Conservation (phyloP, 1,140 invertebrate species). For the Drosophila sulfurigaster region DNA sequence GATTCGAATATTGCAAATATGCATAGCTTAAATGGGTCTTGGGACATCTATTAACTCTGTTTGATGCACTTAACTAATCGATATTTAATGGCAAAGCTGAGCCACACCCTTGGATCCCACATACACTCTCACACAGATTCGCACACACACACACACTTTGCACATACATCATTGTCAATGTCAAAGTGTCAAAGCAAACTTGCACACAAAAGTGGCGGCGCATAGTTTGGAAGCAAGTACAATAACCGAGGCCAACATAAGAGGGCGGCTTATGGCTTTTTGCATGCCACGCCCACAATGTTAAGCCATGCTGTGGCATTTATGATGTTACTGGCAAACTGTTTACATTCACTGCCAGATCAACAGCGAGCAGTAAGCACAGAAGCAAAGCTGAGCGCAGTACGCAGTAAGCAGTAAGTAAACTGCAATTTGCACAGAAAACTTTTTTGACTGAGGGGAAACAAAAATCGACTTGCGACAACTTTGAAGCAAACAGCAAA, state of each 20-base stretch:
- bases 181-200: slow-evolving; percentile 81
- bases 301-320: slow-evolving; percentile 53
- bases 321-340: slow-evolving; percentile 61
- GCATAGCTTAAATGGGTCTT: slow-evolving; percentile 19
- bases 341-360: slow-evolving; percentile 15
- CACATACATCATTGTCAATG: slow-evolving; percentile 81
- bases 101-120: slow-evolving; percentile 39
- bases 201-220: slow-evolving; percentile 55
- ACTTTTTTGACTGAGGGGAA: slow-evolving; percentile 43
- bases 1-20: background rate
- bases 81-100: slow-evolving; percentile 74
- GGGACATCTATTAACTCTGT: slow-evolving; percentile 50
- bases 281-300: slow-evolving; percentile 53
- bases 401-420: slow-evolving; percentile 54
- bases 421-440: slow-evolving; percentile 70
- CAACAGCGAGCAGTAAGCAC: slow-evolving; percentile 4
- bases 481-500: slow-evolving; percentile 63
- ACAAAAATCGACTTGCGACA: slow-evolving; percentile 53
- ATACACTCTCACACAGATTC: slow-evolving; percentile 23
- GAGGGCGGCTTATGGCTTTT: slow-evolving; percentile 39
- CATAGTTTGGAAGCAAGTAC: slow-evolving; percentile 26
- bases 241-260: slow-evolving; percentile 31
- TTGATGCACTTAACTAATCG: slow-evolving; percentile 61
- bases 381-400: background rate
- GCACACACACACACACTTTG: slow-evolving; percentile 43